phyloP scores from a whole-genome alignment of 1,140 invertebrate species.

The Pogonognathellus flavescens region DNA sequence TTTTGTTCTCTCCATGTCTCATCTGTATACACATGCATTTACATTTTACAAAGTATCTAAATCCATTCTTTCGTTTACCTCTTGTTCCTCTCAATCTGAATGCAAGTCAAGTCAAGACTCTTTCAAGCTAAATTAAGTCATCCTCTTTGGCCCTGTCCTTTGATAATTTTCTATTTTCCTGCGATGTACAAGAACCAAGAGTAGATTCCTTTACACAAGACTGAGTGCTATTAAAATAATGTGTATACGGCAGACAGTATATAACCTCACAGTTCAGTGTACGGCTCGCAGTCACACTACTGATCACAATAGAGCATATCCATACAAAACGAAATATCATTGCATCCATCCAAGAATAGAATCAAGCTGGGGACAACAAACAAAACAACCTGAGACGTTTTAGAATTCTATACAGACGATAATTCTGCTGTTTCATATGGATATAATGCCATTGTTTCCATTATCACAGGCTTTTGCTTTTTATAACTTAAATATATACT shows the following conservation, averaged over 20 bases:
- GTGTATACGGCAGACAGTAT: too few relatives aligned
- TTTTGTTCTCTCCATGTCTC: too few relatives aligned
- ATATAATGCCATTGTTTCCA: background rate
- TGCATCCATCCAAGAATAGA: conserved; percentile 36
- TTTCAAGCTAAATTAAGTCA: conserved; percentile 49
- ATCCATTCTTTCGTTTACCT: conserved; percentile 18
- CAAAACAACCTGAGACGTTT: conserved; percentile 25
- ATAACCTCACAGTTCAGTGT: too few relatives aligned
- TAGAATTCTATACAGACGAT: conserved; percentile 2
- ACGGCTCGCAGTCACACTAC: background rate
- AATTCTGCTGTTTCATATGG: background rate
- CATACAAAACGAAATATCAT: conserved; percentile 40
- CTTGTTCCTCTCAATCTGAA: conserved; percentile 39
- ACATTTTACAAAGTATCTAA: background rate
- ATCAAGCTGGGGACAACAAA: conserved; percentile 32
- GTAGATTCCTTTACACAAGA: background rate
- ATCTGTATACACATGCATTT: too few relatives aligned
- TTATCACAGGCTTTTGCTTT: background rate
- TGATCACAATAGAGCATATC: conserved; percentile 12
- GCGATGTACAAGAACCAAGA: background rate
- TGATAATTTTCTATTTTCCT: conserved; percentile 40
- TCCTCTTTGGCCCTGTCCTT: conserved; percentile 28
- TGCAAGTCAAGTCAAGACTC: conserved; percentile 35
- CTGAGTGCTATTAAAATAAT: too few relatives aligned
- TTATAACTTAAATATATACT: background rate